phyloP scores from a whole-genome alignment of 1,140 invertebrate species.

The Lepidurus couesii region DNA sequence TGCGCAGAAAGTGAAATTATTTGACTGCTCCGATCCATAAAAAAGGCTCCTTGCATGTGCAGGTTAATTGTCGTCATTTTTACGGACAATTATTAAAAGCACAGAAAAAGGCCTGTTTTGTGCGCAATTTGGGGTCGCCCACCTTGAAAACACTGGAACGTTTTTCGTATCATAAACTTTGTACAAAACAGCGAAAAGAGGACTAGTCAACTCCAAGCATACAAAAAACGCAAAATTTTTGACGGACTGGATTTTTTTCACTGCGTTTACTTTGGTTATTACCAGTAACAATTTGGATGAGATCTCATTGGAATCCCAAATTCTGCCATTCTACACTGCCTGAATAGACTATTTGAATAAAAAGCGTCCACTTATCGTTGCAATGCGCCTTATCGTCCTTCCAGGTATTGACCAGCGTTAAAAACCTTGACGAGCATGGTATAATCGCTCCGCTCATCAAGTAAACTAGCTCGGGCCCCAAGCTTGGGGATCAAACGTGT shows the following conservation, averaged over 20 bases:
- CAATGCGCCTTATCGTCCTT: not conserved
- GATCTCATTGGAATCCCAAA: not conserved
- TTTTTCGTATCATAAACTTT: not conserved
- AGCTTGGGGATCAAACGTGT: not conserved
- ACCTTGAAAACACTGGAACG: not conserved
- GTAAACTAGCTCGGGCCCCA: not conserved
- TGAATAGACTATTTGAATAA: not conserved
- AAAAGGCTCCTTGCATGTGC: not conserved
- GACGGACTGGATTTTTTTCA: no score
- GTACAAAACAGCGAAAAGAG: no score
- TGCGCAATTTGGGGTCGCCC: not conserved
- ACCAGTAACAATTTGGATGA: not conserved
- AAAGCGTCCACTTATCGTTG: not conserved
- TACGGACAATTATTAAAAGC: not conserved
- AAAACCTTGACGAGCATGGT: constrained; percentile 12
- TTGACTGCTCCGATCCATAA: not conserved
- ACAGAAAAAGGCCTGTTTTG: not conserved
- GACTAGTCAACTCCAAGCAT: no score
- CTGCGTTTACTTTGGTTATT: no score
- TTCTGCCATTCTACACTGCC: not conserved
- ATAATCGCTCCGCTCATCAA: not conserved
- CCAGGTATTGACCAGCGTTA: constrained; percentile 12
- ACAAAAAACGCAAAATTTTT: no score
- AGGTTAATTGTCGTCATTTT: not conserved
- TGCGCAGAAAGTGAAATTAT: constrained; percentile 27